A percentile compares a stretch with the other conserved stretches of the same genome.
Evolutionary conservation across 2,888 invertebrate species (phyloP).

Genomic region (Pollenia angustigena): DNA sequence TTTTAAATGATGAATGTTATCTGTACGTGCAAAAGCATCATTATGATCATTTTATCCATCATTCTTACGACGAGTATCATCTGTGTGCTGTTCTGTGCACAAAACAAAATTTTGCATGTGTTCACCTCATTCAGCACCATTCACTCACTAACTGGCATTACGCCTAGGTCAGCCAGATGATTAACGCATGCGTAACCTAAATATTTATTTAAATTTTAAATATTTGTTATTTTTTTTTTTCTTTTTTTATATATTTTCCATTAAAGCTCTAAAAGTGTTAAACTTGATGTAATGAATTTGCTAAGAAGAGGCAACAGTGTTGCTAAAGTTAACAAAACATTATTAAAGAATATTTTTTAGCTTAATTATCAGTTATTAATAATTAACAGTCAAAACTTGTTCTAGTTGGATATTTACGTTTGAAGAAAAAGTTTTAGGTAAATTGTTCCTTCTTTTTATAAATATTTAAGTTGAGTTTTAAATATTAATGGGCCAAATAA

Average conservation of each 20-base stretch:
- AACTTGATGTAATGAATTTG: constrained; percentile 46
- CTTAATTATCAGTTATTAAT: too few species aligned
- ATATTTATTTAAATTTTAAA: constrained; percentile 59
- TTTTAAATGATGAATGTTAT: constrained; percentile 33
- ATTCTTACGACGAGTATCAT: not conserved
- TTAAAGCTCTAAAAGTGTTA: constrained; percentile 39
- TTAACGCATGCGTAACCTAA: constrained; percentile 73
- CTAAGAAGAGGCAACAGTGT: constrained; percentile 14
- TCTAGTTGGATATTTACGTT: too few species aligned
- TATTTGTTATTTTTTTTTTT: not conserved
- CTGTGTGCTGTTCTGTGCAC: not conserved
- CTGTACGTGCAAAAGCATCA: constrained; percentile 52
- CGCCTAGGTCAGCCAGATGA: constrained; percentile 64
- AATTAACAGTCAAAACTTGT: too few species aligned
- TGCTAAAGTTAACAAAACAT: not conserved
- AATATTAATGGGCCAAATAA: too few species aligned
- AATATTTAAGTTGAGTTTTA: too few species aligned
- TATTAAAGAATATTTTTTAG: not conserved
- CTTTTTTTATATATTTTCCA: not conserved
- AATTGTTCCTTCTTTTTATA: too few species aligned
- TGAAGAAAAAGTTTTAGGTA: too few species aligned
- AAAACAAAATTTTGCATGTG: constrained; percentile 21
- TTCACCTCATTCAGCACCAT: constrained; percentile 11
- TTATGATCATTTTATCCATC: constrained; percentile 30
- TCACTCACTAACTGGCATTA: constrained; percentile 45